Evolutionary conservation across 2,888 invertebrate species (phyloP).

Genomic region (Drepana falcataria): DNA sequence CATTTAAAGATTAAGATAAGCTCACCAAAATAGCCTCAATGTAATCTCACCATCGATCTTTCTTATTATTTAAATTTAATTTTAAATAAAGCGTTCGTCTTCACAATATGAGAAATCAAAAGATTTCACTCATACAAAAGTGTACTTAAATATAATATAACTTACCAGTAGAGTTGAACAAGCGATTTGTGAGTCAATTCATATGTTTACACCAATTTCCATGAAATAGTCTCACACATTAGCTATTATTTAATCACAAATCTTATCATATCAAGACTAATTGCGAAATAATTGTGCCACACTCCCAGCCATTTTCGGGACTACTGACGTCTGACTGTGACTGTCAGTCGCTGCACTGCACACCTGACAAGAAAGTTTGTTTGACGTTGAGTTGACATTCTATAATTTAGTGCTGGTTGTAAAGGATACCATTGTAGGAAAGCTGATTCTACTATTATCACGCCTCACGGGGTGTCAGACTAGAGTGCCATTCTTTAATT

Average conservation of each 20-base stretch:
- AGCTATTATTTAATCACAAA: slow-evolving; percentile 26
- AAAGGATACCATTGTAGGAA: no score
- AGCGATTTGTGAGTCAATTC: not conserved
- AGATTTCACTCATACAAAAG: slow-evolving; percentile 8
- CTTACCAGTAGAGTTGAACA: slow-evolving; percentile 13
- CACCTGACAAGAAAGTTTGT: no score
- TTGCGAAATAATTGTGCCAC: slow-evolving; percentile 42
- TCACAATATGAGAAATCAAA: not conserved
- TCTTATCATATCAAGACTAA: slow-evolving; percentile 31
- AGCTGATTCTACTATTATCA: no score
- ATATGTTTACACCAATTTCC: slow-evolving; percentile 10
- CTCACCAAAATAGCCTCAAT: slow-evolving; percentile 27
- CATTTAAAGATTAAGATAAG: slow-evolving; percentile 24
- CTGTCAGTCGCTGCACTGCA: not conserved
- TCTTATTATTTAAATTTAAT: slow-evolving; percentile 38
- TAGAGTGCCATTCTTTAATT: no score
- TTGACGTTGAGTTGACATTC: no score
- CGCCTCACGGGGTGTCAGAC: no score
- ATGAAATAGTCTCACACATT: slow-evolving; percentile 20
- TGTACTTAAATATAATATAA: slow-evolving; percentile 10
- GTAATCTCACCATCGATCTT: slow-evolving; percentile 28
- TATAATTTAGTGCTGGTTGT: no score
- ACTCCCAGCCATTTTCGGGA: slow-evolving; percentile 57
- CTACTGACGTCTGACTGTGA: slow-evolving; percentile 1
- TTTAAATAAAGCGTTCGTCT: slow-evolving; percentile 18